Conservation (phyloP, 2,113 vertebrate species). For the Emydura subglobosa region DNA sequence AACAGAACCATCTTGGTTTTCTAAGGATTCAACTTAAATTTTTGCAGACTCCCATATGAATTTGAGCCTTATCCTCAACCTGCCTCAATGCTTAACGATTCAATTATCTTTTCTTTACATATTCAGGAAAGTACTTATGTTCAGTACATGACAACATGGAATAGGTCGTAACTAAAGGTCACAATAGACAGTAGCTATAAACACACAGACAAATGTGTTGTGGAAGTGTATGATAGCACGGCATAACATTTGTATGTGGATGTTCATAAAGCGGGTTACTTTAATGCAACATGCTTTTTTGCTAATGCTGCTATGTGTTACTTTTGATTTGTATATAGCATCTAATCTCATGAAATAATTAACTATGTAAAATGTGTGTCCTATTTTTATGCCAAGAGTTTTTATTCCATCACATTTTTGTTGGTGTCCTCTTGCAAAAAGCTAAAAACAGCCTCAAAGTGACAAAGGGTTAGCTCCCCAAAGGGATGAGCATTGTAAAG, state of each 20-base stretch:
- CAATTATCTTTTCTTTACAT: neutral
- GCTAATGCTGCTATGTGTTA: neutral
- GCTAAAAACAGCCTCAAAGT: neutral
- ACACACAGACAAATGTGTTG: neutral
- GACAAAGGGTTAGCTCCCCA: neutral
- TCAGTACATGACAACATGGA: neutral
- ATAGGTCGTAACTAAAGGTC: neutral
- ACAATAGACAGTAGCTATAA: neutral
- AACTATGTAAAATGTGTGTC: neutral
- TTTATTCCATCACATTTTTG: neutral
- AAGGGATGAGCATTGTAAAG: neutral
- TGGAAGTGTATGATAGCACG: neutral
- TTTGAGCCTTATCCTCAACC: neutral
- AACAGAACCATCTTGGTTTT: neutral
- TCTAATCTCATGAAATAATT: neutral
- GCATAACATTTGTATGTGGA: accelerated
- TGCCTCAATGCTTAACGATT: neutral
- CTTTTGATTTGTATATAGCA: neutral
- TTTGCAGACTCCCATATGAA: neutral
- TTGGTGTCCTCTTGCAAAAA: neutral
- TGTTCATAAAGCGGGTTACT: neutral
- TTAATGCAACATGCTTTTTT: neutral
- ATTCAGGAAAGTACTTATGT: neutral
- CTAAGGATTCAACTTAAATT: neutral
- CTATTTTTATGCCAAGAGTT: neutral